These are phyloP conservation scores for Epistrophe grossulariae DNA, from an alignment of 2,888 invertebrate species.

Conservation along the genomic window DNA sequence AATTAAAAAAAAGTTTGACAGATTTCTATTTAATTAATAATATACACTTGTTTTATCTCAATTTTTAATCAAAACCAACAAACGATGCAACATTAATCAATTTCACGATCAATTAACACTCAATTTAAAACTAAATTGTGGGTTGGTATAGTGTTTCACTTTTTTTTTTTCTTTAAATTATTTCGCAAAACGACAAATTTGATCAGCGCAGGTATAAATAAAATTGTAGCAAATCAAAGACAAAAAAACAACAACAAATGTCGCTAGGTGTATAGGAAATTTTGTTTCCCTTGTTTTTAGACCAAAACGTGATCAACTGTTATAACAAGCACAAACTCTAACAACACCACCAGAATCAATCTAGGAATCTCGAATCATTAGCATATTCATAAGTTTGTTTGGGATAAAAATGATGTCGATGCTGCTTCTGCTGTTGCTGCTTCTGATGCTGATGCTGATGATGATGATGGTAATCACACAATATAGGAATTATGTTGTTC, in stretches of 20 bases:
- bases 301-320: conserved; percentile 62
- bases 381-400: conserved; percentile 76
- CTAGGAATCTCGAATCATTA: conserved; percentile 55
- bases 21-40: conserved; percentile 39
- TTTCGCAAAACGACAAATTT: conserved; percentile 56
- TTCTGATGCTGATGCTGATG: conserved; percentile 7
- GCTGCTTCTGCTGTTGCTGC: background rate
- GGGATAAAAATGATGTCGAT: conserved; percentile 31
- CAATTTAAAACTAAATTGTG: conserved; percentile 50
- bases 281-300: conserved; percentile 14
- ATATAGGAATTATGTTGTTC: conserved; percentile 46
- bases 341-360: conserved; percentile 23
- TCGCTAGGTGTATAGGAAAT: background rate
- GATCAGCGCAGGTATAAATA: conserved; percentile 34
- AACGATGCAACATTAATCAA: conserved; percentile 77
- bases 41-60: conserved; percentile 35
- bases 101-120: conserved; percentile 83
- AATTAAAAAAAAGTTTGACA: conserved; percentile 22
- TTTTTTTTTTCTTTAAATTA: conserved; percentile 28
- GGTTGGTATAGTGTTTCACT: conserved; percentile 38
- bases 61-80: background rate
- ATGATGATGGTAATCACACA: conserved; percentile 62
- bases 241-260: conserved; percentile 15
- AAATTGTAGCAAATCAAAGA: conserved; percentile 7
- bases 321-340: conserved; percentile 32